Evolutionary conservation across 2,113 vertebrate species (phyloP).

Genomic region (Podiceps cristatus): DNA sequence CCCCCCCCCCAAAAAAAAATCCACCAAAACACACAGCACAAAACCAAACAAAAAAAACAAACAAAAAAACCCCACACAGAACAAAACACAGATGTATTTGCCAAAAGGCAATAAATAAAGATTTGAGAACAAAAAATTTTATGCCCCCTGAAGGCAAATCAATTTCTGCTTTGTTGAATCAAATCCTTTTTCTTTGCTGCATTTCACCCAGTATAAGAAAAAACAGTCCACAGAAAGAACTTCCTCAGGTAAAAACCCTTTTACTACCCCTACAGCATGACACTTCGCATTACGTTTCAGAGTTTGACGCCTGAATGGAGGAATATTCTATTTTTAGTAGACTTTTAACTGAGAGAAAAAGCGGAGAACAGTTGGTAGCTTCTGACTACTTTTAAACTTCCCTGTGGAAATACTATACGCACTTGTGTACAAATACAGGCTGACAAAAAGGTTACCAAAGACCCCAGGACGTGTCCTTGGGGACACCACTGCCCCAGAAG

Average conservation of each 20-base stretch:
- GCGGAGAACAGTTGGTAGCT: neutral
- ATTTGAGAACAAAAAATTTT: neutral
- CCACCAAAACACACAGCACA: no score
- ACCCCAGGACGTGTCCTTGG: neutral
- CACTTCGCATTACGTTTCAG: slow-evolving; percentile 64
- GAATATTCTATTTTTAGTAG: slow-evolving; percentile 71
- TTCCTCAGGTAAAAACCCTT: slow-evolving; percentile 21
- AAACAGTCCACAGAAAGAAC: neutral
- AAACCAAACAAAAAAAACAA: no score
- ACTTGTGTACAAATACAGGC: neutral
- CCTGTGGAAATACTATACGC: neutral
- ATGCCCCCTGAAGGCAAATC: neutral
- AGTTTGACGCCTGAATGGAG: slow-evolving; percentile 72
- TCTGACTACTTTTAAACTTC: neutral
- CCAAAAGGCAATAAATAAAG: neutral
- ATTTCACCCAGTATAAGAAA: neutral
- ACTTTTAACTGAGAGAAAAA: neutral
- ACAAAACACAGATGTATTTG: neutral
- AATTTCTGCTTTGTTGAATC: no score
- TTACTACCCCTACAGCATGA: slow-evolving; percentile 27
- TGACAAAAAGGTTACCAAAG: neutral
- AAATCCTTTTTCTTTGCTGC: neutral
- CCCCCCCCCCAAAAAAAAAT: no score
- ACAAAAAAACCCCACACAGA: neutral
- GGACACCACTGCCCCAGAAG: neutral